phyloP scores from a whole-genome alignment of 2,888 invertebrate genomes.

The Drosophila aldrichi region DNA sequence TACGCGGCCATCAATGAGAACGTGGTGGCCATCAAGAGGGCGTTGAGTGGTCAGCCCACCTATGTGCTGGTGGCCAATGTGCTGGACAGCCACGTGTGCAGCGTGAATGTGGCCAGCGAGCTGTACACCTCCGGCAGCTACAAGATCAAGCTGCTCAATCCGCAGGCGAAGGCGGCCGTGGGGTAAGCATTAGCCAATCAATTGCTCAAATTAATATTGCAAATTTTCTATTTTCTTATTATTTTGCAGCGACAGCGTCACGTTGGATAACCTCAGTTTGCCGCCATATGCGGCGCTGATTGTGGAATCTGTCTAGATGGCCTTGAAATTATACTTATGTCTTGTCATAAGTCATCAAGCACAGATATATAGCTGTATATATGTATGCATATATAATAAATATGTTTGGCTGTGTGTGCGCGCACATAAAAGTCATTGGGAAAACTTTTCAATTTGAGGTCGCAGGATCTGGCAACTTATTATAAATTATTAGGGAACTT shows the following conservation, averaged over 20 bases:
- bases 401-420: neutral
- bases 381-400: constrained; percentile 1
- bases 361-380: constrained; percentile 6
- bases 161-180: constrained; percentile 64
- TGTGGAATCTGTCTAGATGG: constrained; percentile 73
- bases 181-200: constrained; percentile 69
- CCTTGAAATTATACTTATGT: constrained; percentile 32
- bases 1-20: constrained; percentile 76
- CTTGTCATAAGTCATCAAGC: constrained; percentile 47
- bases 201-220: neutral
- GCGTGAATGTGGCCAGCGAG: constrained; percentile 81
- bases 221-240: neutral
- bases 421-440: constrained; percentile 53
- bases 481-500: constrained; percentile 74
- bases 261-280: constrained; percentile 61
- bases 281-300: constrained; percentile 81
- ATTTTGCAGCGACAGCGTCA: constrained; percentile 63
- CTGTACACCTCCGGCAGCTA: constrained; percentile 61
- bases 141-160: constrained; percentile 71
- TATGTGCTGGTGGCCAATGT: constrained; percentile 86
- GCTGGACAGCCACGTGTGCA: constrained; percentile 66
- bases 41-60: constrained; percentile 73
- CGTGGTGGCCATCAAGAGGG: constrained; percentile 80
- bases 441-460: constrained; percentile 77
- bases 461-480: constrained; percentile 54